Conservation (phyloP, 2,888 invertebrate species). For the Girardia tigrina region DNA sequence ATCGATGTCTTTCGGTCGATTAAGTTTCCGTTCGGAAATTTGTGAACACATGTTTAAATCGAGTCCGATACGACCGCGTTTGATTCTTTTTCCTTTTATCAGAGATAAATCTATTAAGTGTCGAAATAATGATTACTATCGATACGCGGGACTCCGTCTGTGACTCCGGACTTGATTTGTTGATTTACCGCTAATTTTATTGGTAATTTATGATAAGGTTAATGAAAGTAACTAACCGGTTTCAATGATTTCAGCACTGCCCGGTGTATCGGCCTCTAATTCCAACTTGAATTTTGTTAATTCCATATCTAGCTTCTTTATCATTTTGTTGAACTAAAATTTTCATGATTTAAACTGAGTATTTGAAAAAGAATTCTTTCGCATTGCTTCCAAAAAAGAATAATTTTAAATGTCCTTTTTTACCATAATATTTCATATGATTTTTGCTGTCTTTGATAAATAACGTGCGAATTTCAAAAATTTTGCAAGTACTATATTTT, state of each 20-base stretch:
- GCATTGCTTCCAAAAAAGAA: too few species aligned
- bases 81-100: not conserved
- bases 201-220: not conserved
- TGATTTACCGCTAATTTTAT: not conserved
- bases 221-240: constrained; percentile 54
- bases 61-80: not conserved
- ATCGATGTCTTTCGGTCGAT: not conserved
- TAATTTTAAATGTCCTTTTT: too few species aligned
- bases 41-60: not conserved
- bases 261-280: constrained; percentile 91
- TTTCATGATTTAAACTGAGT: too few species aligned
- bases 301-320: constrained; percentile 64
- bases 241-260: constrained; percentile 84
- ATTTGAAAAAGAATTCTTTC: too few species aligned
- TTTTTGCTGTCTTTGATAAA: too few species aligned
- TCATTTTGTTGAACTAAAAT: constrained; percentile 4
- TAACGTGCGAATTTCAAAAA: too few species aligned
- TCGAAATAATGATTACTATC: not conserved
- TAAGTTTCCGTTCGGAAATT: not conserved
- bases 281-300: constrained; percentile 94
- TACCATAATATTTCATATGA: too few species aligned
- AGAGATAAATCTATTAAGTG: not conserved
- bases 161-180: not conserved
- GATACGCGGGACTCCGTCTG: not conserved
- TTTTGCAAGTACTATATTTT: too few species aligned